Conservation (phyloP, 2,888 invertebrate species). For the Cheilosia soror region DNA sequence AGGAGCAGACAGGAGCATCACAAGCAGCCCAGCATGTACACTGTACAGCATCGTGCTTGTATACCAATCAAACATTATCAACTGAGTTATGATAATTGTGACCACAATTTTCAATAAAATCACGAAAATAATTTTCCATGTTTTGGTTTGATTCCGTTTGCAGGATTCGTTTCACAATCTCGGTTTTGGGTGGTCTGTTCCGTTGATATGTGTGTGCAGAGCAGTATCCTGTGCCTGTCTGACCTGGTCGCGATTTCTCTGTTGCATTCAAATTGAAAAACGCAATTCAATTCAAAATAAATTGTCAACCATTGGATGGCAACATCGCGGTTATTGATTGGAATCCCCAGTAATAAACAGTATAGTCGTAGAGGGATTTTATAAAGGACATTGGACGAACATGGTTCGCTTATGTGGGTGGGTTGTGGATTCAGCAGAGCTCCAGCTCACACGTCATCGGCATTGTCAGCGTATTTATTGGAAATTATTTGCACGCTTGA, state of each 20-base stretch:
- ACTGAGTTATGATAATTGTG: constrained; percentile 74
- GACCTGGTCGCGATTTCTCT: not conserved
- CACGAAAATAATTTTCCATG: constrained; percentile 73
- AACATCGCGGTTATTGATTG: constrained; percentile 75
- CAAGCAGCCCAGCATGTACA: not conserved
- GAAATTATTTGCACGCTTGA: constrained; percentile 64
- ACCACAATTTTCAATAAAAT: constrained; percentile 75
- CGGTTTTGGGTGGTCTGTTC: not conserved
- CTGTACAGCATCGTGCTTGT: constrained; percentile 25
- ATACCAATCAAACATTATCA: constrained; percentile 72
- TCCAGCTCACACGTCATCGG: constrained; percentile 60
- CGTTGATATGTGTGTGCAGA: not conserved
- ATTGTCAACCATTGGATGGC: constrained; percentile 66
- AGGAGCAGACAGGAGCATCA: constrained; percentile 1
- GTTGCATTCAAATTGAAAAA: constrained; percentile 43
- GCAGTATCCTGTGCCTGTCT: too few relatives aligned
- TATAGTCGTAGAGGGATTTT: constrained; percentile 27
- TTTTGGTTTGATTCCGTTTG: constrained; percentile 63
- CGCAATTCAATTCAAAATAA: constrained; percentile 37
- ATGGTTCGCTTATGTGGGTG: not conserved
- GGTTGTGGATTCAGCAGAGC: constrained; percentile 11
- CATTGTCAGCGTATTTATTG: constrained; percentile 56
- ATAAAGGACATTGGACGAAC: constrained; percentile 9
- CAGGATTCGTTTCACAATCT: constrained; percentile 3
- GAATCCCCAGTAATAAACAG: constrained; percentile 70